Conservation (phyloP, 2,888 invertebrate species). For the Amiota mariae region DNA sequence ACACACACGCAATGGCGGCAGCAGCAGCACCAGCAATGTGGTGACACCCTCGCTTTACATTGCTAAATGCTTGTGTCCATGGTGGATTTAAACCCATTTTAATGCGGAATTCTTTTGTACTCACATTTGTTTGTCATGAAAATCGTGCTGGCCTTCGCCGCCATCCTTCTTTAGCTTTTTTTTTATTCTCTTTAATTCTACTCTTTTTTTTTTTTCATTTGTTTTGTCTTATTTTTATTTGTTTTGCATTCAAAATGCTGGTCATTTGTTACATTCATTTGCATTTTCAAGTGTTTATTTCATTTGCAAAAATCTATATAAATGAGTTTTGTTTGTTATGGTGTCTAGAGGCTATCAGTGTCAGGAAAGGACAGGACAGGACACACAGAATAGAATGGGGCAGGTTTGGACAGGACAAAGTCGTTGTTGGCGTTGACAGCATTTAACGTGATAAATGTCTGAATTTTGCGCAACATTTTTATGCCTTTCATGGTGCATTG, state of each 20-base stretch:
- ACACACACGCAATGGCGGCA: background rate
- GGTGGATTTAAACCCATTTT: background rate
- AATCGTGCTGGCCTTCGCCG: too few species aligned
- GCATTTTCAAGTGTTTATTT: conserved; percentile 47
- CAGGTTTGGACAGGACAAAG: too few species aligned
- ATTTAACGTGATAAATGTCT: too few species aligned
- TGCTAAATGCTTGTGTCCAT: background rate
- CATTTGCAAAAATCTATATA: conserved; percentile 54
- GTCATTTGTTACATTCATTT: conserved; percentile 63
- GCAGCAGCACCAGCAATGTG: background rate
- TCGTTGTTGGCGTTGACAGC: too few species aligned
- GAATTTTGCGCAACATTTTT: too few species aligned
- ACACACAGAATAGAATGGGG: too few species aligned
- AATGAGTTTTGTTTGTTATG: conserved; percentile 48
- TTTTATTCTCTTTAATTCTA: background rate
- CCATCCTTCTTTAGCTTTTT: background rate
- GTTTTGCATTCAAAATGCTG: conserved; percentile 55
- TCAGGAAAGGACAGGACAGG: background rate
- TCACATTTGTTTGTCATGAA: background rate
- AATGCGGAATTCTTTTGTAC: background rate
- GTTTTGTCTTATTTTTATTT: conserved; percentile 44
- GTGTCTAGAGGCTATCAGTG: conserved; percentile 1
- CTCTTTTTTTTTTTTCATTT: background rate
- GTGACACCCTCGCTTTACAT: background rate
- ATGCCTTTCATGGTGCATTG: too few species aligned